Evolutionary conservation across 2,888 invertebrate genomes (phyloP), one percentile per base, ranked within the genome.

Genomic region (Galeruca laticollis): DNA sequence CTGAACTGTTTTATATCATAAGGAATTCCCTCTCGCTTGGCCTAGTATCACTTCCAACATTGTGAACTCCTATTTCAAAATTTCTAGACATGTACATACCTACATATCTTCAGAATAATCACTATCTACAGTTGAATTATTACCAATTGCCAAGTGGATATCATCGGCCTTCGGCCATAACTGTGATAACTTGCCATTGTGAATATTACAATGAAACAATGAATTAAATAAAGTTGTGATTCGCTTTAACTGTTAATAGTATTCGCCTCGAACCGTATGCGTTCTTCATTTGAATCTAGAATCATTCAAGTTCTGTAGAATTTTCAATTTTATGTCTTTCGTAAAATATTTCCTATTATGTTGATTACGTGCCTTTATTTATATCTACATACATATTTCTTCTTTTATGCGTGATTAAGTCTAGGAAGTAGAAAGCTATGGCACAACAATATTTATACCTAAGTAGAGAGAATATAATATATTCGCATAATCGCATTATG

Each of bases 221-320:
- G 57, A 65, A 65, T 65, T 57, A 65, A 65, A 65, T 33, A 65
- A 65, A 65, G 65, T 65, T 65, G 57, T 57, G 65, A 65, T 65
- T 65, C 65, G 8, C 33, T 57, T 18, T 47, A 65, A 65, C 65
- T 57, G 65, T 65, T 65, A 59, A 47, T 65, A 57, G 57, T 65
- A 65, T 65, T 56, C 43, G 65, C 65, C 65, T 65, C 57, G 65
- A 65, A 65, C 65, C 57, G 35, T 35, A 15, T 18, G 56, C 35
- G 56, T 35, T 57, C 35, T 35, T 15, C 33, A 35, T 47, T 18
- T 57, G 35, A 57, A 57, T 57, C 35, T 57, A 57, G 10, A 9
- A 57, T 57, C 56, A 35, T 57, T 57, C 31, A 33, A 18, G 11
- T 26, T 35, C 33, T 57, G 35, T 18, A 11, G 15, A 33, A 35